Conservation (phyloP, 2,113 vertebrate species). For the Microcebus griseorufus region DNA sequence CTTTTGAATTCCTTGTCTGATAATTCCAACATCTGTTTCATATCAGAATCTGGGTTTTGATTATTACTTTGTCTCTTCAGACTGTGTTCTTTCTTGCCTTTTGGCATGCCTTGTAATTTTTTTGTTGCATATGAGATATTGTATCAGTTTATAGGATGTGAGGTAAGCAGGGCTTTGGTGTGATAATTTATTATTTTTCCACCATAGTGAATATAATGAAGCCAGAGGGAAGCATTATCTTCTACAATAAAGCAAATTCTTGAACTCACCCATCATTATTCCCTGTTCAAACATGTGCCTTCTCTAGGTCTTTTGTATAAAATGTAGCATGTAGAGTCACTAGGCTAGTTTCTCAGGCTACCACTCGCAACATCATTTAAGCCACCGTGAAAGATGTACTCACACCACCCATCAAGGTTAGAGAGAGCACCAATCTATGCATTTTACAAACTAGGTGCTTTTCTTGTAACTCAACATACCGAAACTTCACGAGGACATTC, state of each 20-base stretch:
- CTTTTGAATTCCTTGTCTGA: not conserved
- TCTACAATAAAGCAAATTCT: not conserved
- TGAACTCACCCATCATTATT: not conserved
- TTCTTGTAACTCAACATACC: not conserved
- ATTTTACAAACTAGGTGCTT: not conserved
- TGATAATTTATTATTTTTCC: not conserved
- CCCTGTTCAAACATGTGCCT: not conserved
- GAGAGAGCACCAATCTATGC: not conserved
- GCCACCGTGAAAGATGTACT: not conserved
- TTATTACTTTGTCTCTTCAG: not conserved
- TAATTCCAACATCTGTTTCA: not conserved
- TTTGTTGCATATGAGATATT: not conserved
- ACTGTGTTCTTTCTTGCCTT: not conserved
- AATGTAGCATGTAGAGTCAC: not conserved
- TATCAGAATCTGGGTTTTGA: not conserved
- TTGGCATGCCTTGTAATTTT: not conserved
- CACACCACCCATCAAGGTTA: not conserved
- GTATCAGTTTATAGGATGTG: not conserved
- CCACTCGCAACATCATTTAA: not conserved
- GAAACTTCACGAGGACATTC: not conserved
- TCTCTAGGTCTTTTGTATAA: not conserved
- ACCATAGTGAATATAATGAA: not conserved
- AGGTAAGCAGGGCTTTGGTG: not conserved
- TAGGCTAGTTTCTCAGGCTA: not conserved
- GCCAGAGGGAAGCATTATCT: not conserved